Conservation (phyloP, 2,888 invertebrate genomes). For the Arrhopalites spinosus region DNA sequence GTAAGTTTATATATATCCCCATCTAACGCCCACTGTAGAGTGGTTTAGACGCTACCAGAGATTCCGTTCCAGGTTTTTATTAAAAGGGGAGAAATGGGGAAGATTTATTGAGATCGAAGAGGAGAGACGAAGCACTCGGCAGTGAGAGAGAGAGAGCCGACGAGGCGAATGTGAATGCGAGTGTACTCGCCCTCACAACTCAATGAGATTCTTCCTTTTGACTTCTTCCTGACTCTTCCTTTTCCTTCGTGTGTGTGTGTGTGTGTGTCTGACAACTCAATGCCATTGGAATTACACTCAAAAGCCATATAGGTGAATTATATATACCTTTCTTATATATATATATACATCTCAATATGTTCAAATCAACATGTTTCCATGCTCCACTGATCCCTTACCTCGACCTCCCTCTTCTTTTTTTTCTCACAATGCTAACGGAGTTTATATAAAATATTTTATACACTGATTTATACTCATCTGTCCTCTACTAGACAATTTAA, state of each 20-base stretch:
- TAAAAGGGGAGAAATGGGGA: slow-evolving; percentile 33
- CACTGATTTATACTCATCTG: too few species aligned
- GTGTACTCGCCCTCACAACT: background rate
- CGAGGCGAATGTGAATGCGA: slow-evolving; percentile 9
- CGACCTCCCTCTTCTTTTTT: background rate
- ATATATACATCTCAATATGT: background rate
- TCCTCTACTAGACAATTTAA: too few species aligned
- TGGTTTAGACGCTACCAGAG: slow-evolving; percentile 28
- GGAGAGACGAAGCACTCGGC: slow-evolving; percentile 5
- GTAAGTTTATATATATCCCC: too few species aligned
- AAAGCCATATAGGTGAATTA: too few species aligned
- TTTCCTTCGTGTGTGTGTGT: background rate
- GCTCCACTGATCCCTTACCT: background rate
- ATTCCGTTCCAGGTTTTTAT: slow-evolving; percentile 28
- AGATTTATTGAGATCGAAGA: slow-evolving; percentile 38
- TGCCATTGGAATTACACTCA: background rate
- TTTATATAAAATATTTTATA: too few species aligned
- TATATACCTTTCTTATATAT: background rate
- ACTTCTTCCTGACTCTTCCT: background rate
- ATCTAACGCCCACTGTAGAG: slow-evolving; percentile 5
- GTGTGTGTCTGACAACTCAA: slow-evolving; percentile 13
- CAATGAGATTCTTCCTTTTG: slow-evolving; percentile 31
- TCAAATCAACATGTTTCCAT: background rate
- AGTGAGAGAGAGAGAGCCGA: background rate
- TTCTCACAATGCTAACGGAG: background rate